phyloP scores from a whole-genome alignment of 2,113 vertebrate species.

The Notothenia coriiceps region DNA sequence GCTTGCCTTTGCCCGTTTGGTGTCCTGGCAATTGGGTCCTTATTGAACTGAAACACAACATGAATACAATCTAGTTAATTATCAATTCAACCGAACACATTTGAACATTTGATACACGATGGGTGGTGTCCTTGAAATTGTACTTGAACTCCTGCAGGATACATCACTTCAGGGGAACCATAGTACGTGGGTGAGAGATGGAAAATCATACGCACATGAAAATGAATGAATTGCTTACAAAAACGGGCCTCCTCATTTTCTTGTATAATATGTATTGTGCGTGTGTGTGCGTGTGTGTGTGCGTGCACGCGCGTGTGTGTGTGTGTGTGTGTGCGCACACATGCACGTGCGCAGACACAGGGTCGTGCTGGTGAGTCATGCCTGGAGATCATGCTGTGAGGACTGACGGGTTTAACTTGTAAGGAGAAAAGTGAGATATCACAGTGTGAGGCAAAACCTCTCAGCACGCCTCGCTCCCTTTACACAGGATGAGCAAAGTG shows the following conservation, averaged over 20 bases:
- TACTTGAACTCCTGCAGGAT: not conserved
- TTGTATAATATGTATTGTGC: not conserved
- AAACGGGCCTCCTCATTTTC: slow-evolving; percentile 5
- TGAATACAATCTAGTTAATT: not conserved
- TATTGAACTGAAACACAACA: no score
- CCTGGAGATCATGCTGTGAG: slow-evolving; percentile 44
- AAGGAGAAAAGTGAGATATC: slow-evolving; percentile 30
- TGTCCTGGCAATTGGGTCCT: no score
- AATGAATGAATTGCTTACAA: slow-evolving; percentile 17
- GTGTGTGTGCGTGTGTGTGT: not conserved
- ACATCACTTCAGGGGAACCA: not conserved
- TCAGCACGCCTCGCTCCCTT: slow-evolving; percentile 14
- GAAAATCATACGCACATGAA: slow-evolving; percentile 9
- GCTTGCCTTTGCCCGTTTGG: no score
- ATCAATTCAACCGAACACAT: not conserved
- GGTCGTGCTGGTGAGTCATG: slow-evolving; percentile 44
- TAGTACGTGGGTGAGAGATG: slow-evolving; percentile 13
- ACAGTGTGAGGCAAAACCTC: slow-evolving; percentile 56
- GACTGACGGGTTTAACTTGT: slow-evolving; percentile 34
- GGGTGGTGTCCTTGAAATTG: not conserved
- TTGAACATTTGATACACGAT: not conserved
- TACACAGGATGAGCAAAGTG: slow-evolving; percentile 18
- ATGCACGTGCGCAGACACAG: not conserved
- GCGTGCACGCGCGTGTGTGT: slow-evolving; percentile 16
- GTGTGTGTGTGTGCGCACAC: slow-evolving; percentile 1